These are phyloP conservation scores for Drosophila tsacasi DNA, from an alignment of 1,140 invertebrate genomes.

Conservation along the genomic window DNA sequence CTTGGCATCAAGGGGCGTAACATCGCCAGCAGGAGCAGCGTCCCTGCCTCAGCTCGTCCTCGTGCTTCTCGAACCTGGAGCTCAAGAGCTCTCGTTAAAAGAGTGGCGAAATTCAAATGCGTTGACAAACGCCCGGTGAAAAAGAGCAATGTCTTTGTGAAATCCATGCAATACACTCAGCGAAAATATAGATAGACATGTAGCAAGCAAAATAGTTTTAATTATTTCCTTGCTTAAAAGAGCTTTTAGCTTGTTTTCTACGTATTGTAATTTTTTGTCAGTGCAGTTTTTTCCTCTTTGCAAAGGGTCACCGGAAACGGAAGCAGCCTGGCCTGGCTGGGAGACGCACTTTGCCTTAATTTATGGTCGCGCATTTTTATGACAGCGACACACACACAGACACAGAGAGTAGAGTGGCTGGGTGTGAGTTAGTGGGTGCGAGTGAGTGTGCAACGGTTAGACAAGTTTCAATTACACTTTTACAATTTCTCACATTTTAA, in stretches of 20 bases:
- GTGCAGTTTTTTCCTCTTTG: slow-evolving; percentile 13
- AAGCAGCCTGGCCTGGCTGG: slow-evolving; percentile 42
- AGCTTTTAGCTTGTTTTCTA: neutral
- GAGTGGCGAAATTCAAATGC: slow-evolving; percentile 79
- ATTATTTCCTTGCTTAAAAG: neutral
- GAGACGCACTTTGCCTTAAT: slow-evolving; percentile 76
- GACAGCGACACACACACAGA: slow-evolving; percentile 64
- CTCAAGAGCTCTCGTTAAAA: slow-evolving; percentile 77
- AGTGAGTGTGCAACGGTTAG: slow-evolving; percentile 64
- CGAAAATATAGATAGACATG: neutral
- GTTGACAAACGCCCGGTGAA: slow-evolving; percentile 52
- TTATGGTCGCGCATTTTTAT: slow-evolving; percentile 82
- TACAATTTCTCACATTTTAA: slow-evolving; percentile 84
- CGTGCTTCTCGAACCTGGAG: slow-evolving; percentile 26
- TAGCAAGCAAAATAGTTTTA: neutral
- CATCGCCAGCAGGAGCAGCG: slow-evolving; percentile 20
- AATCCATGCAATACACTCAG: neutral
- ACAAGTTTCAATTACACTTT: slow-evolving; percentile 84
- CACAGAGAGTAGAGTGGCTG: slow-evolving; percentile 45
- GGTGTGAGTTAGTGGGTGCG: slow-evolving; percentile 23
- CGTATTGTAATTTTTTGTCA: neutral
- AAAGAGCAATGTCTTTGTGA: slow-evolving; percentile 4
- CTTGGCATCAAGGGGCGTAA: slow-evolving; percentile 58
- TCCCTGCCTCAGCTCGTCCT: neutral
- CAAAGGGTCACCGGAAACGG: slow-evolving; percentile 71